Percentiles rank a stretch among this genome's conserved stretches.
Conservation (phyloP, 1,140 invertebrate species). For the Papilio glaucus region DNA sequence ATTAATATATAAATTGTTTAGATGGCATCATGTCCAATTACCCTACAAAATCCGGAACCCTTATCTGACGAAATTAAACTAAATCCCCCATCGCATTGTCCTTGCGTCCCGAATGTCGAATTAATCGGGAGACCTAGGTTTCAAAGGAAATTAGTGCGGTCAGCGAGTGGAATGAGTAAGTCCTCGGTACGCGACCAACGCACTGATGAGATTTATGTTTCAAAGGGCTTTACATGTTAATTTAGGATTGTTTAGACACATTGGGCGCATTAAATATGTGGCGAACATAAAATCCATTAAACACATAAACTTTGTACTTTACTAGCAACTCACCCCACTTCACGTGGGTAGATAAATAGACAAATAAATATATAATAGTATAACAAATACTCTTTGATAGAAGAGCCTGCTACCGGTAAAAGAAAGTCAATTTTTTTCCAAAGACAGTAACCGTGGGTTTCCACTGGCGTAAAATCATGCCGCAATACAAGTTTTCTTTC, state of each 20-base stretch:
- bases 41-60: not conserved
- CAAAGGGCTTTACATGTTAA: not conserved
- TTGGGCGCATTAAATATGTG: not conserved
- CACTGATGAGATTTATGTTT: constrained; percentile 12
- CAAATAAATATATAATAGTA: too few relatives aligned
- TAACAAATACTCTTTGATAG: too few relatives aligned
- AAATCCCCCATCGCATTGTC: not conserved
- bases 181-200: not conserved
- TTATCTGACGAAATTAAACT: constrained; percentile 25
- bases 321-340: too few relatives aligned
- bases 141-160: constrained; percentile 31
- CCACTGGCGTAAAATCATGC: too few relatives aligned
- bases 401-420: too few relatives aligned
- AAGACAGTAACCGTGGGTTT: too few relatives aligned
- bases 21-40: constrained; percentile 12
- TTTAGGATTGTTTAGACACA: not conserved
- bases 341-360: too few relatives aligned
- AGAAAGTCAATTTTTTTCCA: too few relatives aligned
- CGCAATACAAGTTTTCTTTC: too few relatives aligned
- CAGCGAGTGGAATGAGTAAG: constrained; percentile 17
- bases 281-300: too few relatives aligned
- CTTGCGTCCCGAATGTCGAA: constrained; percentile 6
- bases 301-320: too few relatives aligned
- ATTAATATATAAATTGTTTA: not conserved
- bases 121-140: constrained; percentile 27